These are phyloP conservation scores for Pelvicachromis taeniatus DNA, from an alignment of 2,113 vertebrate genomes.

Conservation along the genomic window DNA sequence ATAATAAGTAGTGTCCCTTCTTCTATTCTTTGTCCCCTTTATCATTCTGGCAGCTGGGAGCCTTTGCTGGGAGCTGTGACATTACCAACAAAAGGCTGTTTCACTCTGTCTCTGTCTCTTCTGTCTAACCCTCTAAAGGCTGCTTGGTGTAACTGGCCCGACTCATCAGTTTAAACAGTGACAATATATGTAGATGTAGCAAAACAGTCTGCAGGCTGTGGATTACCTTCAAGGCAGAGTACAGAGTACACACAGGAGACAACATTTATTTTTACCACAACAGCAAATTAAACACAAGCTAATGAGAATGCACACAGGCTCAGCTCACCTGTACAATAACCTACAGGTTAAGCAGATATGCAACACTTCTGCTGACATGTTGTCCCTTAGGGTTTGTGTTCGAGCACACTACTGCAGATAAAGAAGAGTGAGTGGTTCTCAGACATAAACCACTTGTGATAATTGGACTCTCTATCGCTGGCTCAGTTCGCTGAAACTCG, in stretches of 20 bases:
- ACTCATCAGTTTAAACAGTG: conserved; percentile 17
- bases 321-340: neutral
- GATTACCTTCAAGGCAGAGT: neutral
- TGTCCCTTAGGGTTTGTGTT: neutral
- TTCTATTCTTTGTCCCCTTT: conserved; percentile 2
- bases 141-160: conserved; percentile 1
- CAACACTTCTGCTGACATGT: neutral
- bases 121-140: neutral
- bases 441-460: neutral
- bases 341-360: neutral
- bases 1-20: neutral
- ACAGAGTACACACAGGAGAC: neutral
- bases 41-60: neutral
- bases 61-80: neutral
- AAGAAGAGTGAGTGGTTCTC: neutral
- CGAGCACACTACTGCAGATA: neutral
- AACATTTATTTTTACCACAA: neutral
- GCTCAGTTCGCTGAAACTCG: neutral
- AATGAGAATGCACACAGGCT: neutral
- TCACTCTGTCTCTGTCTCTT: neutral
- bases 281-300: neutral
- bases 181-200: neutral
- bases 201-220: neutral
- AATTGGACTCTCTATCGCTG: neutral
- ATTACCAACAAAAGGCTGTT: neutral